Base-by-base conservation (phyloP, 2,113 vertebrate species). In the Speoplatyrhinus poulsoni region DNA sequence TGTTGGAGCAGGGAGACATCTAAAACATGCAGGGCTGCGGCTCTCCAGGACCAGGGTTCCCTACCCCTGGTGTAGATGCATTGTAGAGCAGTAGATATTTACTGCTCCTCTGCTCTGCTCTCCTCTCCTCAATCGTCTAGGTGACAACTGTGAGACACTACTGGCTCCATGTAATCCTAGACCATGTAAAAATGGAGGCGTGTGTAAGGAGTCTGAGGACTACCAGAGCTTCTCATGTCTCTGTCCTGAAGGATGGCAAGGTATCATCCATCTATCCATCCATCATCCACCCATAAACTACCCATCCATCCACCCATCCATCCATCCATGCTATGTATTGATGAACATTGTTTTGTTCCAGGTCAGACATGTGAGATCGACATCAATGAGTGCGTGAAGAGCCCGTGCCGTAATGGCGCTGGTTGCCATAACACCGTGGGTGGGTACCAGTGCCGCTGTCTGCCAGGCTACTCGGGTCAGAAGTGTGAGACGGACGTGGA, bases 291-390 rank as follows among this genome's bases (percentile, higher is more conserved):
- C n/a, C 15, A 48, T 46, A 26, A 26, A 2, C 19, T 12, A 48
- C 32, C n/a, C 6, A 11, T 53, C 7, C 1, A 36, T 62, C 8
- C 8, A 12, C 59, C n/a, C 15, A 48, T 36, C 16, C 12, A 46
- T 62, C 26, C 19, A 9, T 60, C 19, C 15, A 49, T n/a, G 5
- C 4, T 7, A 33, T n/a, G 54, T 16, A 54, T 6, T 55, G 15
- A 46, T 7, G 12, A 53, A 11, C 16, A 6, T 48, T 16, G 4
- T 55, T n/a, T 17, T 52, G 49, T 61, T 56, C 15, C 56, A 99
- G 98, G 98, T 53, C 98, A 99, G 89, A 98, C 96, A 3, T 98
- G 98, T 0, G 96, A 99, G 87, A 86, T 98, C 0, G 97, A 99
- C 62, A 92, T 98, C 85, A 98, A 99, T 0, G 98, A 98, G 72